Evolutionary conservation across 2,797 vertebrate genomes (phyloP).

Genomic region (Leucoraja ocellata): DNA sequence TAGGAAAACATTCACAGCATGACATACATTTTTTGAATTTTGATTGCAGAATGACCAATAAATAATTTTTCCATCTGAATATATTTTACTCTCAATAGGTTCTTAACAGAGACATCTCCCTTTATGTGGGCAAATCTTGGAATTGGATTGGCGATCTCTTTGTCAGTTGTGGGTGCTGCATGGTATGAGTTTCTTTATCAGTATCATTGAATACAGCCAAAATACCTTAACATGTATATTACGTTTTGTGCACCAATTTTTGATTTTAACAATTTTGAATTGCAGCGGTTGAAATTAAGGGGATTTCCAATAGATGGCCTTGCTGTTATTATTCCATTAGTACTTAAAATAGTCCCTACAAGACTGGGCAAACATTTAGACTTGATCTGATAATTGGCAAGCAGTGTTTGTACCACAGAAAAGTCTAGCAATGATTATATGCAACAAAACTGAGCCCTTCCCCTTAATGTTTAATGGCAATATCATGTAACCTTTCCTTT

Average conservation of each 20-base stretch:
- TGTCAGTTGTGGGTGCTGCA: slow-evolving; percentile 94
- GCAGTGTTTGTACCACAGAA: background rate
- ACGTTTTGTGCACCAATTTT: background rate
- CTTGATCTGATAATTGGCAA: background rate
- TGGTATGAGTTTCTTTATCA: slow-evolving; percentile 68
- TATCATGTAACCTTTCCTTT: background rate
- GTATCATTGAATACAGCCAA: background rate
- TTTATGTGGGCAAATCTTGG: slow-evolving; percentile 97
- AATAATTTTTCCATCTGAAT: background rate
- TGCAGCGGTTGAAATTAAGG: background rate
- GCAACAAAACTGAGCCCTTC: too few relatives aligned
- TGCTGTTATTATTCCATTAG: background rate
- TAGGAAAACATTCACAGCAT: background rate
- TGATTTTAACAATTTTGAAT: background rate
- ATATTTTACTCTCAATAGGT: slow-evolving; percentile 61
- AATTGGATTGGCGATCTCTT: slow-evolving; percentile 87
- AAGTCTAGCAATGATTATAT: background rate
- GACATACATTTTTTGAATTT: background rate
- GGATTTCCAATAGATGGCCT: background rate
- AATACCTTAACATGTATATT: background rate
- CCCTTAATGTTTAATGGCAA: background rate
- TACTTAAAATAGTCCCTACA: background rate
- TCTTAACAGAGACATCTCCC: slow-evolving; percentile 92
- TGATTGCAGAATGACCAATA: background rate
- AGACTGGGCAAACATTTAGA: background rate